Evolutionary conservation across 2,888 invertebrate species (phyloP), one percentile per base, ranked within the genome.

Genomic region (Pyrrhia umbra): DNA sequence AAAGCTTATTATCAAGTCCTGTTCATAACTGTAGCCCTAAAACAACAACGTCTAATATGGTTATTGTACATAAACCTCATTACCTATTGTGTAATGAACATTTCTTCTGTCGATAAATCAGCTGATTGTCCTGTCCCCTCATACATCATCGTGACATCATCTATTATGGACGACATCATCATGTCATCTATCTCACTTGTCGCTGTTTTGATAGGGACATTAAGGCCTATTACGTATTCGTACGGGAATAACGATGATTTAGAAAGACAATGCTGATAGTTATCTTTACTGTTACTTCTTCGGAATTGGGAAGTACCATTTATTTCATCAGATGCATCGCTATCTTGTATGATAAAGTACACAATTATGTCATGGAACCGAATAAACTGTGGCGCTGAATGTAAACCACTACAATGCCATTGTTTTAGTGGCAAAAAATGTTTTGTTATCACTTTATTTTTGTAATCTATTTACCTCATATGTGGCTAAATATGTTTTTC

Each of bases 111-210:
- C 42, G 16, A 73, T 70, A 73, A 34, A 73, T 67, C 73, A 67
- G 51, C 25, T 50, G 70, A 67, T 70, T 70, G 70, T 70, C 68
- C 42, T 59, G 55, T 67, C 52, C 23, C 42, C 16, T 52, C 56
- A 58, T 76, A 50, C 60, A 72, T 77, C 77, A 77, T 55, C 42
- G 46, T 82, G 84, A 83, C 78, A 79, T 83, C 77, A 82, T 75
- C 59, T 65, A 65, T 71, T 75, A 70, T 63, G 50, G 63, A 61
- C 73, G 68, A 73, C 76, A 75, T 77, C 77, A 77, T 75, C 73
- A 15, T 54, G 45, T 60, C 70, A 70, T 70, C 68, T 63, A 69
- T 83, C 80, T 78, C 66, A 72, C 72, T 82, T 81, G 72, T 56
- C 61, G 72, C 63, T 73, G 72, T 78, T 79, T 76, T 73, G 68